phyloP scores from a whole-genome alignment of 1,140 invertebrate species.

The Adelges cooleyi region DNA sequence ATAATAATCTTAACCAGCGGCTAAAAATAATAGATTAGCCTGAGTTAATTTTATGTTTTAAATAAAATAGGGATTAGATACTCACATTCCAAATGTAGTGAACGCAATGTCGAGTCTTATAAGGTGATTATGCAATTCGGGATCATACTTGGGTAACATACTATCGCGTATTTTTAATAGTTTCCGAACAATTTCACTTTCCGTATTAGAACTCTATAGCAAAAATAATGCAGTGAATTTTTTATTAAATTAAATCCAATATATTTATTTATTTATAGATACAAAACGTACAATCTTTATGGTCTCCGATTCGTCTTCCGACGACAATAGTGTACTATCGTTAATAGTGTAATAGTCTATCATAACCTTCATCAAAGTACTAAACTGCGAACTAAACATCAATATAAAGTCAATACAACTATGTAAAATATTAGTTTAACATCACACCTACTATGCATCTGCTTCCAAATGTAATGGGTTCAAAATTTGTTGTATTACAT shows the following conservation, averaged over 20 bases:
- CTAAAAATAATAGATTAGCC: constrained; percentile 40
- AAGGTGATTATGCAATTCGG: constrained; percentile 53
- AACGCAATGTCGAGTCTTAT: constrained; percentile 57
- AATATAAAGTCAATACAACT: background rate
- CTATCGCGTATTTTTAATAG: constrained; percentile 57
- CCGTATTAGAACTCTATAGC: constrained; percentile 27
- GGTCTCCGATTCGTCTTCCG: background rate
- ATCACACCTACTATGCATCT: constrained; percentile 1
- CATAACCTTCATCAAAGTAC: constrained; percentile 2
- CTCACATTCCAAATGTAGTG: constrained; percentile 72
- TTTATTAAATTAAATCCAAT: no score
- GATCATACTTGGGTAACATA: constrained; percentile 51
- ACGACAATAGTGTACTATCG: background rate
- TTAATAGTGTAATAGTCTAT: background rate
- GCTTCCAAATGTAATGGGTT: constrained; percentile 10
- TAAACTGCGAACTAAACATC: background rate
- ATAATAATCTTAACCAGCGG: constrained; percentile 66
- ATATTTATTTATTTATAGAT: no score
- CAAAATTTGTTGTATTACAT: background rate
- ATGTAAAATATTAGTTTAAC: background rate
- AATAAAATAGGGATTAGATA: constrained; percentile 31
- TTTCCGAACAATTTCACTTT: constrained; percentile 44
- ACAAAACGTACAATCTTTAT: background rate
- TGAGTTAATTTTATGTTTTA: no score
- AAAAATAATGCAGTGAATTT: background rate